phyloP scores from a whole-genome alignment of 2,797 vertebrate species.

The Tachyglossus aculeatus region DNA sequence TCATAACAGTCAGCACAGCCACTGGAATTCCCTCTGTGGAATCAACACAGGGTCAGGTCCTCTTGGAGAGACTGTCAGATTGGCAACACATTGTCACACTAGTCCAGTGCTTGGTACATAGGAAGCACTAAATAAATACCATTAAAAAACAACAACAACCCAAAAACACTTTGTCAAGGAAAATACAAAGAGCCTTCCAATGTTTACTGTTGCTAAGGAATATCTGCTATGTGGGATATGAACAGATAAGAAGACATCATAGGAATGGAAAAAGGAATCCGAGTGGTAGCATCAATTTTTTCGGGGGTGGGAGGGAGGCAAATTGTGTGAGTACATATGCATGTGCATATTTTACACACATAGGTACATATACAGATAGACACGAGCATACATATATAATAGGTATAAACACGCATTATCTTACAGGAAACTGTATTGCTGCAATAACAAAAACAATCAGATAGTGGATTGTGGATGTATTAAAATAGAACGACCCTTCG shows the following conservation, averaged over 20 bases:
- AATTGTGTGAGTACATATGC: no score
- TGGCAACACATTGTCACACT: no score
- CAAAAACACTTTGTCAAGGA: no score
- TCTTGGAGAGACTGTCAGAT: constrained; percentile 23
- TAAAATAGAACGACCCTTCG: constrained; percentile 62
- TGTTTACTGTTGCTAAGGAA: no score
- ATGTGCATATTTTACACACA: not conserved
- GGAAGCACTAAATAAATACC: no score
- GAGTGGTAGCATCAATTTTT: not conserved
- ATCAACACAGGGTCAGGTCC: constrained; percentile 17
- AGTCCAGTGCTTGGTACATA: no score
- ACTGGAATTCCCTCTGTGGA: constrained; percentile 33
- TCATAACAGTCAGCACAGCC: constrained; percentile 32
- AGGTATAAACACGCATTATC: not conserved
- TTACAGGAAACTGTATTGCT: constrained; percentile 35
- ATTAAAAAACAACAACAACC: no score
- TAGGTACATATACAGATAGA: not conserved
- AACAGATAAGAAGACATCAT: not conserved
- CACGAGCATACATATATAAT: not conserved
- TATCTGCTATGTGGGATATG: not conserved
- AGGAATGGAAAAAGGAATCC: not conserved
- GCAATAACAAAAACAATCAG: constrained; percentile 65
- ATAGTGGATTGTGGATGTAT: constrained; percentile 26
- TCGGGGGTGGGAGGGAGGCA: no score
- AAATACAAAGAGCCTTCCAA: no score